Base-by-base conservation (phyloP, 2,888 invertebrate genomes). In the Mythimna lalbum region DNA sequence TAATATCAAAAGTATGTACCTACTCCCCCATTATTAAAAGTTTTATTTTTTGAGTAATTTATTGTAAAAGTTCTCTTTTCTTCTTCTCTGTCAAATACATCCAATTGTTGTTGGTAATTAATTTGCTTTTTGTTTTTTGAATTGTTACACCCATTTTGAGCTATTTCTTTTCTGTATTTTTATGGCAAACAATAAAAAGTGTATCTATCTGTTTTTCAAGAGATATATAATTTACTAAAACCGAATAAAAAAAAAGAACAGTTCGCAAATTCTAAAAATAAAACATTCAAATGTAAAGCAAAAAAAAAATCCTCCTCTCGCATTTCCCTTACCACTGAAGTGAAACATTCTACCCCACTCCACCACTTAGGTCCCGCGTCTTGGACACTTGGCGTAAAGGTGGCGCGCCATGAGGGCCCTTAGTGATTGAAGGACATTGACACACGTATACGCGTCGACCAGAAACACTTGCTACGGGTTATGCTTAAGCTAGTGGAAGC, bases 381-480 rank as follows among this genome's bases (percentile, higher is more conserved):
- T 78, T 31, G 49, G 43, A 14, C 47, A 31, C 57, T 73, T 17
- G 55, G 43, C 10, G 59, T 43, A 66, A 76, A 66, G 68, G 76
- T 70, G 36, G 47, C 47, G 33, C 31, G 50, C 19, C 31, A 31
- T 47, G 49, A 69, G 78, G 52, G 66, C 72, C 55, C 68, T 78
- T 47, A n/a, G 62, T 73, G 59, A 78, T 73, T 85, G 83, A 78
- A 80, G 80, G 69, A 65, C 71, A 74, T 72, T 67, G 67, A 70
- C 77, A 70, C 63, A 76, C 72, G 78, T 63, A 53, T 61, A 50
- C 55, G 75, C 59, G 68, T 68, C 63, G 33, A 33, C 57, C 53
- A 74, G 65, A 74, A 76, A 74, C 65, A 74, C 81, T 80, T 36
- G 53, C 27, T 21, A 23, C n/a, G 53, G 47, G 69, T 60, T 71